phyloP scores from a whole-genome alignment of 2,888 invertebrate species.

The Drosophila vallismaia region DNA sequence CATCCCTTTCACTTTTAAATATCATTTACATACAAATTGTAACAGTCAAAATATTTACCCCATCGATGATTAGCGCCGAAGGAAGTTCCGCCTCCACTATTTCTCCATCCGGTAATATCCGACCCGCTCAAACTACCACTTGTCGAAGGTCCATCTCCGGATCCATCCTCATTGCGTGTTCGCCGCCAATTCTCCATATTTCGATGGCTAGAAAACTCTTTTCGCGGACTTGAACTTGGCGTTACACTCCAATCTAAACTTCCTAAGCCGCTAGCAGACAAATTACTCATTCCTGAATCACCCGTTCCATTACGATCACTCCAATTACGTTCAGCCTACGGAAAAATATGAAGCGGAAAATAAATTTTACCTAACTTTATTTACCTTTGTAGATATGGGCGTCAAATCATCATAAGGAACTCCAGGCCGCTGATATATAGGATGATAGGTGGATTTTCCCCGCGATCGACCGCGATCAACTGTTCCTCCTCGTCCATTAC shows the following conservation, averaged over 20 bases:
- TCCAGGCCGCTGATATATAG: constrained; percentile 80
- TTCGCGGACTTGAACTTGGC: constrained; percentile 82
- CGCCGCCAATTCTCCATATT: constrained; percentile 83
- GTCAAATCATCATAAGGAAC: constrained; percentile 81
- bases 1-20: too few relatives aligned
- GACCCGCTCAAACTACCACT: constrained; percentile 24
- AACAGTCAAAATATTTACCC: constrained; percentile 63
- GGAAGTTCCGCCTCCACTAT: constrained; percentile 44
- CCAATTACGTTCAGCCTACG: constrained; percentile 81
- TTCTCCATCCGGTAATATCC: constrained; percentile 71
- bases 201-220: constrained; percentile 79
- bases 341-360: background rate
- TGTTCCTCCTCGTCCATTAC: constrained; percentile 85
- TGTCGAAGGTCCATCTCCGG: constrained; percentile 59
- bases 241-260: constrained; percentile 81
- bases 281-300: constrained; percentile 51
- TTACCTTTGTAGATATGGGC: constrained; percentile 65
- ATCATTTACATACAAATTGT: too few relatives aligned
- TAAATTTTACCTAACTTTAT: background rate
- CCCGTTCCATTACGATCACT: constrained; percentile 81
- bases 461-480: constrained; percentile 84
- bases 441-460: constrained; percentile 80
- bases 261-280: constrained; percentile 15
- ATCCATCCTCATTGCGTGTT: constrained; percentile 79
- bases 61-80: constrained; percentile 73